Evolutionary conservation across 2,113 vertebrate genomes (phyloP).

Genomic region (Ictidomys tridecemlineatus): DNA sequence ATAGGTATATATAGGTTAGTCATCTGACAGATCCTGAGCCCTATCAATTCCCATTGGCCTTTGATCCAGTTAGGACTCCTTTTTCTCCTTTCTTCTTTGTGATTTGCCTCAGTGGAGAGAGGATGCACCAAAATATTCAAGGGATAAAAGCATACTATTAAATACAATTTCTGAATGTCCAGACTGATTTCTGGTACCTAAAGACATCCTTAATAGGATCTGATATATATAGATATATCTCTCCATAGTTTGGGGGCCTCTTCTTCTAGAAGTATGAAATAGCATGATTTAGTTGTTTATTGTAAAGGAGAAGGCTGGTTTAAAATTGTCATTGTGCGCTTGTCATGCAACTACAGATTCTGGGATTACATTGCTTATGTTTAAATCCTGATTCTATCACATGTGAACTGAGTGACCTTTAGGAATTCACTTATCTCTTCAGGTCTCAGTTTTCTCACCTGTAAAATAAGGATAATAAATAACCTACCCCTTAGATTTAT

Average conservation of each 20-base stretch:
- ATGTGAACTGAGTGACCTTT: background rate
- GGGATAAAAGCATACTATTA: background rate
- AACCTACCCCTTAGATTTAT: background rate
- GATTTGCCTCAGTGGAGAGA: background rate
- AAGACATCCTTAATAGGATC: background rate
- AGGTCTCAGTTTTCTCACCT: conserved; percentile 8
- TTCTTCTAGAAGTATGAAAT: background rate
- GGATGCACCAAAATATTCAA: background rate
- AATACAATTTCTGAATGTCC: background rate
- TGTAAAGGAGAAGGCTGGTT: background rate
- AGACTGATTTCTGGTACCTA: background rate
- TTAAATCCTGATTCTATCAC: background rate
- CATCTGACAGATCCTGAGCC: background rate
- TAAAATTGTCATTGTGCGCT: background rate
- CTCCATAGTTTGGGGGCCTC: background rate
- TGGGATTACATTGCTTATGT: background rate
- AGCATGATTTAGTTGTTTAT: background rate
- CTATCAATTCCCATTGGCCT: background rate
- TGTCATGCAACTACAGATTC: background rate
- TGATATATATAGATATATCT: background rate
- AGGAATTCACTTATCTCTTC: conserved; percentile 10
- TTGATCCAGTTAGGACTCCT: background rate
- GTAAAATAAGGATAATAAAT: conserved; percentile 41
- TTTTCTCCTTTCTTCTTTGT: background rate
- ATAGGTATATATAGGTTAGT: no score